Evolutionary conservation across 2,797 vertebrate species (phyloP).

Genomic region (Bufotes viridis): DNA sequence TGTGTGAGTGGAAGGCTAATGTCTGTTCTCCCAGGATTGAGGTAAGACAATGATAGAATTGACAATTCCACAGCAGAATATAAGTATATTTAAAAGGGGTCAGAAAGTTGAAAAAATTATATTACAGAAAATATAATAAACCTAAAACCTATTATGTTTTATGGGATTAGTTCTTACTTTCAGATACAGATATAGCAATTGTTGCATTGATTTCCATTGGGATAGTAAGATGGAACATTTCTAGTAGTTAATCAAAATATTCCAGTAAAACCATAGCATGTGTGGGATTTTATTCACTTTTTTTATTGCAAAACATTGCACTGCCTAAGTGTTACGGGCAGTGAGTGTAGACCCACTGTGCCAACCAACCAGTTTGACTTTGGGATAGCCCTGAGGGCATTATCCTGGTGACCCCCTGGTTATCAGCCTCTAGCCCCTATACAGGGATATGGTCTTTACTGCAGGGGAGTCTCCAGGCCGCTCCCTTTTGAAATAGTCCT

Average conservation of each 20-base stretch:
- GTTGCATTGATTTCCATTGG: conserved; percentile 20
- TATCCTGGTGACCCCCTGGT: too few species aligned
- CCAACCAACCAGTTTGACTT: too few species aligned
- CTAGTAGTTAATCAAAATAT: neutral
- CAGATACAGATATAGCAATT: conserved; percentile 8
- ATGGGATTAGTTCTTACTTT: conserved; percentile 41
- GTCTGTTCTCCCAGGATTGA: conserved; percentile 28
- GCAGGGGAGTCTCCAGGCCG: too few species aligned
- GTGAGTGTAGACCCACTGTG: too few species aligned
- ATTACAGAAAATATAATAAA: conserved; percentile 34
- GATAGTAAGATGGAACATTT: conserved; percentile 9
- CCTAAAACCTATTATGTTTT: conserved; percentile 28
- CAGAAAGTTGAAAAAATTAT: conserved; percentile 35
- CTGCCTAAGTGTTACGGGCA: too few species aligned
- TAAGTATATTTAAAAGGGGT: conserved; percentile 31
- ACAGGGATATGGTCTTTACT: too few species aligned
- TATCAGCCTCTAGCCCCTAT: too few species aligned
- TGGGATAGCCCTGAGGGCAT: too few species aligned
- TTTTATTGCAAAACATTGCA: too few species aligned
- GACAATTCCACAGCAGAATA: conserved; percentile 35
- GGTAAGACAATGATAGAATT: conserved; percentile 44
- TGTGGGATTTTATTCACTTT: neutral
- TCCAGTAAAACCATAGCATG: neutral
- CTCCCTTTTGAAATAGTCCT: too few species aligned
- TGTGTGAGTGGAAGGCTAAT: conserved; percentile 5